Percentiles rank a stretch among this genome's conserved stretches.
Evolutionary conservation across 2,113 vertebrate species (phyloP).

Genomic region (Neotoma lepida): DNA sequence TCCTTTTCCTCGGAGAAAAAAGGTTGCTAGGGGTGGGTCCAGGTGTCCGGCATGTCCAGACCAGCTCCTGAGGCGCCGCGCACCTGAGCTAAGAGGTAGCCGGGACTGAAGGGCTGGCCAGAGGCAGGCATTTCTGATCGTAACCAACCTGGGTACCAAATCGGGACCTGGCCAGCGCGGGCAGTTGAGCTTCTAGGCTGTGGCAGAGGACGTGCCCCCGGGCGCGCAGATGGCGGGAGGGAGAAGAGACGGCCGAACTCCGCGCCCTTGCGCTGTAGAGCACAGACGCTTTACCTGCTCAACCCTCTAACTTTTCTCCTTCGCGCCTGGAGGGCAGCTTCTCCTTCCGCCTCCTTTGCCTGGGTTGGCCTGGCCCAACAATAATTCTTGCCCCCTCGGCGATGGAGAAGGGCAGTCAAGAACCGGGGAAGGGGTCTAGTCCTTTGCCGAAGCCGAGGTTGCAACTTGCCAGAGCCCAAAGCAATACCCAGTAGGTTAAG

Average conservation of each 20-base stretch:
- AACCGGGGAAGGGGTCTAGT: not conserved
- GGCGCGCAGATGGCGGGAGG: slow-evolving; percentile 57
- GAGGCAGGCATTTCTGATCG: not conserved
- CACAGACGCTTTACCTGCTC: slow-evolving; percentile 60
- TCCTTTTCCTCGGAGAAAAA: slow-evolving; percentile 27
- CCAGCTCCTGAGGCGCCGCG: slow-evolving; percentile 57
- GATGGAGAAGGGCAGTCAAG: slow-evolving; percentile 26
- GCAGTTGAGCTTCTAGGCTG: not conserved
- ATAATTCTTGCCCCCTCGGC: slow-evolving; percentile 45
- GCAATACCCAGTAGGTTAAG: not conserved
- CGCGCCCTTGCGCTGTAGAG: slow-evolving; percentile 59
- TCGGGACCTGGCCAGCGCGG: not conserved
- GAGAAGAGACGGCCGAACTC: slow-evolving; percentile 54
- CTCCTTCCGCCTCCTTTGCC: not conserved
- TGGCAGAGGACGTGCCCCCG: slow-evolving; percentile 29
- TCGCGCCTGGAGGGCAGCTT: slow-evolving; percentile 30
- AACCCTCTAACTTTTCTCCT: slow-evolving; percentile 78
- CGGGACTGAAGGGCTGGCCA: not conserved
- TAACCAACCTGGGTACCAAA: slow-evolving; percentile 15
- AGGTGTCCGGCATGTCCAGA: slow-evolving; percentile 69
- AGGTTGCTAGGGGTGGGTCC: slow-evolving; percentile 73
- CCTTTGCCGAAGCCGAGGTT: not conserved
- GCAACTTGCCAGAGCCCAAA: not conserved
- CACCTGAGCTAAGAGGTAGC: slow-evolving; percentile 54
- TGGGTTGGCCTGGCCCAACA: not conserved